Evolutionary conservation across 1,140 invertebrate genomes (phyloP).

Genomic region (Drosophila pectinifera): DNA sequence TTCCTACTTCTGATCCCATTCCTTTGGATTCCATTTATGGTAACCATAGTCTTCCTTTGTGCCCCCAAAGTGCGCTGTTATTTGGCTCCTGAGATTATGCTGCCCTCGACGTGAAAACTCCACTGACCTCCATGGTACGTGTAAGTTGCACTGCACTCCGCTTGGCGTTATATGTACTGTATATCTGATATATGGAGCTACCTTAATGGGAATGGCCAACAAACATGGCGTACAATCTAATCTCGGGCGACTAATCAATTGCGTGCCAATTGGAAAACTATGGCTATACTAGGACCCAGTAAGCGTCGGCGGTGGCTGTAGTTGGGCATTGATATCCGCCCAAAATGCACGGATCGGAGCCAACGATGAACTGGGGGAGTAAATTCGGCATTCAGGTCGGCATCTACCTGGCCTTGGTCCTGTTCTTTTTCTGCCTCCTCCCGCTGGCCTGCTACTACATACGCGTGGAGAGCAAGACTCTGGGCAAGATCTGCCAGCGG

Average conservation of each 20-base stretch:
- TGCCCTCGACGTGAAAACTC: conserved; percentile 31
- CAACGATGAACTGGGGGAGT: conserved; percentile 37
- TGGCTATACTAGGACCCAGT: conserved; percentile 20
- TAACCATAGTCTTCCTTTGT: background rate
- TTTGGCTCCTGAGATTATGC: conserved; percentile 52
- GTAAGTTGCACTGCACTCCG: conserved; percentile 26
- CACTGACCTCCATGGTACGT: conserved; percentile 8
- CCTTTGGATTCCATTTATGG: too few relatives aligned
- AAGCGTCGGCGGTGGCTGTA: conserved; percentile 42
- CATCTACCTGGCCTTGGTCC: conserved; percentile 49
- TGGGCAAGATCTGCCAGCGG: conserved; percentile 65
- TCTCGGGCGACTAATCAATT: conserved; percentile 38
- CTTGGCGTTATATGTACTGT: conserved; percentile 16
- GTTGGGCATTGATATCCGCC: conserved; percentile 18
- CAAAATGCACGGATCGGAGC: conserved; percentile 14
- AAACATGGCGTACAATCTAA: conserved; percentile 53
- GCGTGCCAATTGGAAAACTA: conserved; percentile 38
- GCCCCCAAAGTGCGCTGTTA: conserved; percentile 44
- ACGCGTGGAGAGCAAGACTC: conserved; percentile 61
- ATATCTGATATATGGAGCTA: conserved; percentile 41
- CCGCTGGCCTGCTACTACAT: conserved; percentile 72
- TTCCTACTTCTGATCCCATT: too few relatives aligned
- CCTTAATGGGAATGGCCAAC: conserved; percentile 29
- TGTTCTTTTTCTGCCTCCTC: conserved; percentile 61
- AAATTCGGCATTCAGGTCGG: conserved; percentile 42